Conservation (phyloP, 2,113 vertebrate genomes). For the Rousettus leschenaultii region DNA sequence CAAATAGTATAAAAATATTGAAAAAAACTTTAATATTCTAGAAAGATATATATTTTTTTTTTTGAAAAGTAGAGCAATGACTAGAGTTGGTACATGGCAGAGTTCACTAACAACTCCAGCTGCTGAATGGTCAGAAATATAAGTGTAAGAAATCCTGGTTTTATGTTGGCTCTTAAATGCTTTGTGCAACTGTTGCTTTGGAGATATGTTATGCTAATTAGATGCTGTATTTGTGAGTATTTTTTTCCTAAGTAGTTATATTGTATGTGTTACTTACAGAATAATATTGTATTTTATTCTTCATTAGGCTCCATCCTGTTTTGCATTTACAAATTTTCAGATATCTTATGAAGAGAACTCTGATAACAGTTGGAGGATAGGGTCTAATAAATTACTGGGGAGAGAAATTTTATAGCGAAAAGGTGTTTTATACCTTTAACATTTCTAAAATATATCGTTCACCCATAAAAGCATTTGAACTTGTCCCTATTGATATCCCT, state of each 20-base stretch:
- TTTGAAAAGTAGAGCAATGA: neutral
- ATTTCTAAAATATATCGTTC: slow-evolving; percentile 62
- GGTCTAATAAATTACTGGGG: slow-evolving; percentile 64
- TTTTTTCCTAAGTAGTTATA: slow-evolving; percentile 51
- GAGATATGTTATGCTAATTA: slow-evolving; percentile 52
- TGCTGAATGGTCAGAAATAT: neutral
- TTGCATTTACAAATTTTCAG: slow-evolving; percentile 53
- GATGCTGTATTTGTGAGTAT: neutral
- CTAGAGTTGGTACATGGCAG: neutral
- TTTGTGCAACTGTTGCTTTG: slow-evolving; percentile 28
- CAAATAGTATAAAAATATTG: neutral
- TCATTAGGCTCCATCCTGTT: neutral
- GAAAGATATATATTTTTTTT: neutral
- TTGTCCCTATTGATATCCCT: slow-evolving; percentile 31
- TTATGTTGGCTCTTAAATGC: neutral
- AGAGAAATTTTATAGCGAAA: slow-evolving; percentile 52
- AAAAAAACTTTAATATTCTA: neutral
- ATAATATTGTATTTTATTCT: neutral
- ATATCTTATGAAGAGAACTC: slow-evolving; percentile 51
- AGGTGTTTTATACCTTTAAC: slow-evolving; percentile 9
- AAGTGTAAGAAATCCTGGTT: neutral
- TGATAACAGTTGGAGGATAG: slow-evolving; percentile 18
- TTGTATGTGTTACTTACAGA: slow-evolving; percentile 39
- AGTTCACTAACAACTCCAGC: neutral
- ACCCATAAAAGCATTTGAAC: slow-evolving; percentile 18